Conservation (phyloP, 2,113 vertebrate genomes). For the Myotis yumanensis region DNA sequence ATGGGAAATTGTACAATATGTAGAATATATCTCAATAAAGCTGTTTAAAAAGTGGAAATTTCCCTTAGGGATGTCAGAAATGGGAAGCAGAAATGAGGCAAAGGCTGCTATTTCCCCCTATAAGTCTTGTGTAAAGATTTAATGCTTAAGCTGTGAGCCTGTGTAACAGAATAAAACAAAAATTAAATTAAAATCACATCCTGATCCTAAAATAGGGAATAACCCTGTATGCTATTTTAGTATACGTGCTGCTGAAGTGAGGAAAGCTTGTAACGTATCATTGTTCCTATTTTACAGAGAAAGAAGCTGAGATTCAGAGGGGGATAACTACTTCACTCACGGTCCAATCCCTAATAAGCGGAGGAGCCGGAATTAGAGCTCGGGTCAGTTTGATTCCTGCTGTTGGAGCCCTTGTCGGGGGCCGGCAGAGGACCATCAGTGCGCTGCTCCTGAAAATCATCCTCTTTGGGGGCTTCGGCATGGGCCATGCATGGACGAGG, state of each 20-base stretch:
- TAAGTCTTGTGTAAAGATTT: not conserved
- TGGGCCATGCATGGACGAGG: not conserved
- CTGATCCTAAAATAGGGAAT: not conserved
- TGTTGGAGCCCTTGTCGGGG: not conserved
- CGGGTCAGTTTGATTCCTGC: not conserved
- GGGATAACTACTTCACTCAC: not conserved
- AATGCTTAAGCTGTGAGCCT: not conserved
- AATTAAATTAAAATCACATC: not conserved
- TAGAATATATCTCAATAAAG: not conserved
- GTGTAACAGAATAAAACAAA: not conserved
- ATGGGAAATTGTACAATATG: not conserved
- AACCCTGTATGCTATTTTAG: not conserved
- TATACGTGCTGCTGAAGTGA: not conserved
- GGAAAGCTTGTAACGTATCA: not conserved
- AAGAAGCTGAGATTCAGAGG: not conserved
- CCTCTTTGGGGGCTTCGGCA: not conserved
- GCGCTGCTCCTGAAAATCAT: not conserved
- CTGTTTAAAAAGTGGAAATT: not conserved
- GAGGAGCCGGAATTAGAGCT: not conserved
- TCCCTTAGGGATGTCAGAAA: not conserved
- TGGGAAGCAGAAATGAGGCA: not conserved
- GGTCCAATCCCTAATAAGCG: not conserved
- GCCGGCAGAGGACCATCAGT: fast-evolving
- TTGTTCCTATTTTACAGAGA: not conserved
- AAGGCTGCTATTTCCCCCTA: not conserved